Evolutionary conservation across 2,113 vertebrate genomes (phyloP), one percentile per base, ranked within the genome.

Genomic region (Scolopax mira): DNA sequence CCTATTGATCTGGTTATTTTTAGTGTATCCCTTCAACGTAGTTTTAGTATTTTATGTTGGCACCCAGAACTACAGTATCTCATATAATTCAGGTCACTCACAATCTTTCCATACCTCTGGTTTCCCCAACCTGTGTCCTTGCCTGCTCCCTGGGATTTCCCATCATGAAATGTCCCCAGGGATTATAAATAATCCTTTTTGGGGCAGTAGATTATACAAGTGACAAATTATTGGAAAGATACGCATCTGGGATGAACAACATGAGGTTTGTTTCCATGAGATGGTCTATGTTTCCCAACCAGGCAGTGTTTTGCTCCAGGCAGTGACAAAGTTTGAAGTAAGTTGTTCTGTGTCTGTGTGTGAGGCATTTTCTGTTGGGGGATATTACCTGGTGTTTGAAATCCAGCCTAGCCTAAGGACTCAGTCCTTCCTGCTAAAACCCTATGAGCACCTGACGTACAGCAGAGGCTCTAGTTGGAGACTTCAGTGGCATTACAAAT

Each of bases 361-460:
- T 17, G 80, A 30, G 37, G 28, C 35, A 17, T 10, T 79, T 79
- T 67, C 31, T 85, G 2, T 8, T 39, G 11, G 10, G 21, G 9
- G 30, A 16, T 27, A 2, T 44, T 31, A 17, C 35, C 25, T 33
- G 37, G 18, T 39, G 66, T 14, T 58, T 51, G 58, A 85, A 80
- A 77, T 77, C 13, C 46, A 77, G 49, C 16, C 33, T 65, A 41
- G 55, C 5, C 6, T 3, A 39, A 75, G 42, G 30, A 46, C 17
- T 88, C 11, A 2, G 10, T 25, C 28, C 39, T 54, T 75, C 13
- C 4, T 3, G 3, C 21, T 28, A 60, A 71, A 77, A 6, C 18
- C 27, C 33, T 70, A 11, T 30, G 41, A 39, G 33, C 11, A 51
- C 6, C 23, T 84, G 78, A 35, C 15, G 14, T 0, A 0, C 11